These are phyloP conservation scores for Mycalesis mineus DNA, from an alignment of 2,888 invertebrate genomes.

Conservation along the genomic window DNA sequence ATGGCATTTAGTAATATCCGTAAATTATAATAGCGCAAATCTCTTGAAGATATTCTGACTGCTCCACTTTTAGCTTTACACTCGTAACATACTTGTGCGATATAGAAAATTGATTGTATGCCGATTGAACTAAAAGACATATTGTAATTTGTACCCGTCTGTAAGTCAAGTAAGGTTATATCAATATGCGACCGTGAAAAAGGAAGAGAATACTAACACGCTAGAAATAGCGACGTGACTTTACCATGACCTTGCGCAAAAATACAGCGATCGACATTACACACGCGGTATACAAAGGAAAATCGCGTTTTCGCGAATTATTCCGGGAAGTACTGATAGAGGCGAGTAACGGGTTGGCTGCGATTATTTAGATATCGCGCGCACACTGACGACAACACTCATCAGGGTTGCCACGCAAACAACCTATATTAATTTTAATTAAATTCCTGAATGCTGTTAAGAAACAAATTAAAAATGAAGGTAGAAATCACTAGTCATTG, in stretches of 20 bases:
- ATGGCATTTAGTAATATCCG: too few species aligned
- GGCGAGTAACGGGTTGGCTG: slow-evolving; percentile 71
- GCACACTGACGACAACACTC: slow-evolving; percentile 11
- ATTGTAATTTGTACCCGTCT: not conserved
- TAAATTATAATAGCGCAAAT: too few species aligned
- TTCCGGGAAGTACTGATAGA: slow-evolving; percentile 71
- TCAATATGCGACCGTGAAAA: slow-evolving; percentile 28
- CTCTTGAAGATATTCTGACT: too few species aligned
- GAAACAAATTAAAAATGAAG: too few species aligned
- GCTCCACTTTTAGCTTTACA: too few species aligned
- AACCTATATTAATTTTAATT: too few species aligned
- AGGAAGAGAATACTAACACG: slow-evolving; percentile 23
- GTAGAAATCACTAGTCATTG: too few species aligned
- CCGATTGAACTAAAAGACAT: not conserved
- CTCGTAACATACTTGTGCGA: too few species aligned
- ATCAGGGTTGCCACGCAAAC: slow-evolving; percentile 13
- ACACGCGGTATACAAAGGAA: slow-evolving; percentile 48
- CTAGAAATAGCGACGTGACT: slow-evolving; percentile 52
- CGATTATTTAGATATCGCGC: slow-evolving; percentile 62
- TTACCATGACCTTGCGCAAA: slow-evolving; percentile 68
- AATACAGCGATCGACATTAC: slow-evolving; percentile 48
- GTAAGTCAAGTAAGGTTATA: slow-evolving; percentile 13
- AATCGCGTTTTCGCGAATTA: slow-evolving; percentile 65
- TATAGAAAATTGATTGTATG: not conserved
- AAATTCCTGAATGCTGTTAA: too few species aligned